These are phyloP conservation scores for Chelonus formosanus DNA, from an alignment of 2,888 invertebrate species.

Conservation along the genomic window DNA sequence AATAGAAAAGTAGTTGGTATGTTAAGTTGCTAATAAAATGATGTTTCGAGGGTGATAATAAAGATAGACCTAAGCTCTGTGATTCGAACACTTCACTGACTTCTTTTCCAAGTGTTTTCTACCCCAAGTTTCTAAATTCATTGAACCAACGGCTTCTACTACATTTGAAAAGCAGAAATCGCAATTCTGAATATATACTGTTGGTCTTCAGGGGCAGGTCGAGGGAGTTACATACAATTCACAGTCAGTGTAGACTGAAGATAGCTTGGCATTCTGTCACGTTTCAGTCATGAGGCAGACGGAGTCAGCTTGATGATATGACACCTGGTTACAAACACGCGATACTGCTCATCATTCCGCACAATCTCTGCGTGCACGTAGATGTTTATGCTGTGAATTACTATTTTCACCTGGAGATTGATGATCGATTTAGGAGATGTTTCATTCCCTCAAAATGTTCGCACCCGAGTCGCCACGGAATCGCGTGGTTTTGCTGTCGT, in stretches of 20 bases:
- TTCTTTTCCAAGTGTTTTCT: too few species aligned
- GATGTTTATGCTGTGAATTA: slow-evolving; percentile 15
- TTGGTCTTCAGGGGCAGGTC: slow-evolving; percentile 37
- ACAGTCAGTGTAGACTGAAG: slow-evolving; percentile 22
- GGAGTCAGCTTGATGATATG: slow-evolving; percentile 20
- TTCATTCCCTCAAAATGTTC: slow-evolving; percentile 16
- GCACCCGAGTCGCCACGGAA: not conserved
- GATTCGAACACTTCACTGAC: not conserved
- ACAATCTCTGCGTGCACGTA: slow-evolving; percentile 17
- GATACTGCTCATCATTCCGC: slow-evolving; percentile 21
- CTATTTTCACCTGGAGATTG: slow-evolving; percentile 12
- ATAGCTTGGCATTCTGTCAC: slow-evolving; percentile 27
- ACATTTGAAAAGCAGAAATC: not conserved
- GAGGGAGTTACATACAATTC: slow-evolving; percentile 40
- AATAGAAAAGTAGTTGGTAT: too few species aligned
- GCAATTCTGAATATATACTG: slow-evolving; percentile 14
- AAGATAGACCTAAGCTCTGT: too few species aligned
- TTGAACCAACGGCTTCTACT: too few species aligned
- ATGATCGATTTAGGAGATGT: slow-evolving; percentile 11
- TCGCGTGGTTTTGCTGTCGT: slow-evolving; percentile 3
- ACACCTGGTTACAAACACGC: slow-evolving; percentile 28
- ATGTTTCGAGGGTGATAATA: too few species aligned
- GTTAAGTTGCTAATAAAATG: too few species aligned
- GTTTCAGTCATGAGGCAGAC: slow-evolving; percentile 22
- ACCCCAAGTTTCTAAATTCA: too few species aligned